A percentile compares a stretch with the other conserved stretches of the same genome.
Evolutionary conservation across 2,113 vertebrate genomes (phyloP).

Genomic region (Macrotus californicus): DNA sequence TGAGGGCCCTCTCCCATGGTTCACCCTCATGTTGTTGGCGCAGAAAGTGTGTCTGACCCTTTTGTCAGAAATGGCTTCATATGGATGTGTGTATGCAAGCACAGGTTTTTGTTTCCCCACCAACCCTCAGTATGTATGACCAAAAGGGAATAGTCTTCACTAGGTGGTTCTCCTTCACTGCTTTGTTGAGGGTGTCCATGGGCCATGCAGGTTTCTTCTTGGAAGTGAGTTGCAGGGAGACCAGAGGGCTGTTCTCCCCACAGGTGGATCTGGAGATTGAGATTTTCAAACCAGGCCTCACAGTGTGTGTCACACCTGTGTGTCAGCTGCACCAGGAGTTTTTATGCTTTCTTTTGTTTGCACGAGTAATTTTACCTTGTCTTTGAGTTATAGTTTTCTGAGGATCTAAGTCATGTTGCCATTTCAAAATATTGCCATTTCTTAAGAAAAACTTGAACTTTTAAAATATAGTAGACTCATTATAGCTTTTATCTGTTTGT

Average conservation of each 20-base stretch:
- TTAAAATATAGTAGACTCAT: background rate
- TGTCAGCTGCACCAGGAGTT: background rate
- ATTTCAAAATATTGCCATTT: background rate
- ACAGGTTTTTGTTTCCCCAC: fast-evolving
- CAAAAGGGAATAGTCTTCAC: background rate
- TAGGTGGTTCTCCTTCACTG: fast-evolving
- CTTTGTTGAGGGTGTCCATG: fast-evolving
- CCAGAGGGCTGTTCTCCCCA: background rate
- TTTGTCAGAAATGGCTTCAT: fast-evolving
- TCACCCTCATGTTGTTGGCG: fast-evolving
- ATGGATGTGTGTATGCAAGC: fast-evolving
- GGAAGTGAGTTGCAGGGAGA: background rate
- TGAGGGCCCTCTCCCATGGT: fast-evolving
- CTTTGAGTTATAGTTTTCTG: background rate
- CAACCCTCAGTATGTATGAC: too few relatives aligned
- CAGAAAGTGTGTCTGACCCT: fast-evolving
- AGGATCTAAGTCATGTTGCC: background rate
- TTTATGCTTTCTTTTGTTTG: background rate
- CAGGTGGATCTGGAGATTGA: fast-evolving
- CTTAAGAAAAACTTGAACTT: too few relatives aligned
- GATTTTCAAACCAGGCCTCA: fast-evolving
- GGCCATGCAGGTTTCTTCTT: background rate
- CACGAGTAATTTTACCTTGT: background rate
- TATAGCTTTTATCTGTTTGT: background rate
- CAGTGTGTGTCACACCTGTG: fast-evolving